Base-by-base conservation (phyloP, 2,113 vertebrate species). In the Pseudorasbora parva region DNA sequence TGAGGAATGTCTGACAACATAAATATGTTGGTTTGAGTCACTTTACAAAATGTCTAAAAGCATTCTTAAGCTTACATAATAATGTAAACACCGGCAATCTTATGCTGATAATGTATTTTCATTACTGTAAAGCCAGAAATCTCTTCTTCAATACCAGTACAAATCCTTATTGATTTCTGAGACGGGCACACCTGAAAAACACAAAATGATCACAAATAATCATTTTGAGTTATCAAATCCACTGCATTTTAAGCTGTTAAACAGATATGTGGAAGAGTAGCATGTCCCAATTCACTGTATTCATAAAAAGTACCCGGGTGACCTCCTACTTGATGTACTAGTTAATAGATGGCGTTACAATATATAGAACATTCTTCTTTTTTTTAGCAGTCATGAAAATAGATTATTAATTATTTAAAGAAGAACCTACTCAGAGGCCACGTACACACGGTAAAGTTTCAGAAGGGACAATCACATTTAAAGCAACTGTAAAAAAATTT, bases 111-210 rank as follows among this genome's bases (percentile, higher is more conserved):
- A 71, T 75, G 6, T 56, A n/a, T 37, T 68, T 75, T 57, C 19
- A 5, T 47, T 41, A 54, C 6, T 19, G 51, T 54, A 66, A 8
- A 47, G 51, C 37, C 60, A 80, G 7, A 23, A 62, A 86, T 62
- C 14, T 1, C 57, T 68, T 68, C 5, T 54, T 87, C 82, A 90
- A 76, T 87, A 89, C 86, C 90, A 91, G 80, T 90, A 90, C 9
- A 90, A 56, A 73, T 89, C 86, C 69, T 90, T 86, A 64, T n/a
- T 82, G 73, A 85, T 92, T 78, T 93, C 93, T 14, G 91, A 87
- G 78, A 90, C 85, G 17, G 91, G 91, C 77, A 88, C 89, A 85
- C 91, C 95, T 96, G 90, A 62, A 94, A 94, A 88, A 43, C 94
- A 54, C 78, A 89, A 78, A 88, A 88, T 3, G 8, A 74, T 74